Conservation (phyloP, 2,888 invertebrate genomes). For the Hyles lineata region DNA sequence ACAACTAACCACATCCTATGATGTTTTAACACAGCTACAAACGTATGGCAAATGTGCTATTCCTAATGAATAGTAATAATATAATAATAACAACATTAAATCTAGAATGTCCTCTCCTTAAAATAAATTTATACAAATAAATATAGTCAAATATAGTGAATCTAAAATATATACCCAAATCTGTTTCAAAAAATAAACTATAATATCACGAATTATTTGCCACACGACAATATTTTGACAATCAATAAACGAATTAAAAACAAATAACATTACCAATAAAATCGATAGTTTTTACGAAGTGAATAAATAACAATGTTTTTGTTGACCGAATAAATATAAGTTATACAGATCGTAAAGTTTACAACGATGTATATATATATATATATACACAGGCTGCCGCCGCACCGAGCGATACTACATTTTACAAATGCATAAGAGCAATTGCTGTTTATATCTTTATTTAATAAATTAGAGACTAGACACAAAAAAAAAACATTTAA, state of each 20-base stretch:
- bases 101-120: slow-evolving; percentile 4
- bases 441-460: not conserved
- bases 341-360: not conserved
- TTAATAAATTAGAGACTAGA: slow-evolving; percentile 10
- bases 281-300: not conserved
- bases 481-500: slow-evolving; percentile 1
- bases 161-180: slow-evolving; percentile 2
- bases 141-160: slow-evolving; percentile 1
- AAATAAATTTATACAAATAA: slow-evolving; percentile 12
- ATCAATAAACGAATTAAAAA: not conserved
- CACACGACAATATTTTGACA: not conserved
- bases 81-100: not conserved
- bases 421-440: slow-evolving; percentile 14
- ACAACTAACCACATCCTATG: slow-evolving; percentile 5
- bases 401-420: not conserved
- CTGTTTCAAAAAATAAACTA: not conserved
- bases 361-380: too few species aligned
- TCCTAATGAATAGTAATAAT: slow-evolving; percentile 1
- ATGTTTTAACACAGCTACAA: slow-evolving; percentile 18
- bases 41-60: slow-evolving; percentile 28
- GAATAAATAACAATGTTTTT: not conserved
- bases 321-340: not conserved
- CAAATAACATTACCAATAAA: not conserved
- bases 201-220: slow-evolving; percentile 3
- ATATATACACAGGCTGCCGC: slow-evolving; percentile 1